Percentiles rank a stretch among this genome's conserved stretches.
phyloP scores from a whole-genome alignment of 2,113 vertebrate genomes.

The Nothoprocta perdicaria region DNA sequence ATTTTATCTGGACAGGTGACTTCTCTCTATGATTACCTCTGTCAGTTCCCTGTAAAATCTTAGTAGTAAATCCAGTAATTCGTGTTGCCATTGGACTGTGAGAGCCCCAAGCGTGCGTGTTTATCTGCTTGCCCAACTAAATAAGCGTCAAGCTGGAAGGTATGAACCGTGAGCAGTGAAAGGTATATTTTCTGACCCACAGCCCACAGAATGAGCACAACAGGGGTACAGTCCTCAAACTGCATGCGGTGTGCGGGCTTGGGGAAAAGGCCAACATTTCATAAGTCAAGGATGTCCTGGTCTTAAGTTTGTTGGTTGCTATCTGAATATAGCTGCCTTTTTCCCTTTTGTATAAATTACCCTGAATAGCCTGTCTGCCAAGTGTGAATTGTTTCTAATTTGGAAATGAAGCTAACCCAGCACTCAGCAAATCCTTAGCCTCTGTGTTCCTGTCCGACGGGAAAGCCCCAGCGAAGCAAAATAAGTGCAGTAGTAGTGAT shows the following conservation, averaged over 20 bases:
- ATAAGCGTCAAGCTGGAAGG: background rate
- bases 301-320: background rate
- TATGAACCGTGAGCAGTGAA: background rate
- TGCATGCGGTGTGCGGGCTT: background rate
- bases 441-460: background rate
- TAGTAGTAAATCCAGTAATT: background rate
- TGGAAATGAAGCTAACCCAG: background rate
- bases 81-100: background rate
- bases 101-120: background rate
- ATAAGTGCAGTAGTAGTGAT: background rate
- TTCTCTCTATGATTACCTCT: background rate
- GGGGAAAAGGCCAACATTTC: background rate
- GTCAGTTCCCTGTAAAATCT: background rate
- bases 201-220: background rate
- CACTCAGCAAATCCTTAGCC: background rate
- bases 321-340: background rate
- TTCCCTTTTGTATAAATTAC: background rate
- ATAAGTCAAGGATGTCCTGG: background rate
- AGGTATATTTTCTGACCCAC: background rate
- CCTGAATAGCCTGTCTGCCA: background rate
- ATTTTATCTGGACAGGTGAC: background rate
- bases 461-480: background rate
- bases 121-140: background rate
- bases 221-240: background rate
- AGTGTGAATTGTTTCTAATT: background rate